Conservation (phyloP, 1,140 invertebrate genomes). For the Ectropis grisescens region DNA sequence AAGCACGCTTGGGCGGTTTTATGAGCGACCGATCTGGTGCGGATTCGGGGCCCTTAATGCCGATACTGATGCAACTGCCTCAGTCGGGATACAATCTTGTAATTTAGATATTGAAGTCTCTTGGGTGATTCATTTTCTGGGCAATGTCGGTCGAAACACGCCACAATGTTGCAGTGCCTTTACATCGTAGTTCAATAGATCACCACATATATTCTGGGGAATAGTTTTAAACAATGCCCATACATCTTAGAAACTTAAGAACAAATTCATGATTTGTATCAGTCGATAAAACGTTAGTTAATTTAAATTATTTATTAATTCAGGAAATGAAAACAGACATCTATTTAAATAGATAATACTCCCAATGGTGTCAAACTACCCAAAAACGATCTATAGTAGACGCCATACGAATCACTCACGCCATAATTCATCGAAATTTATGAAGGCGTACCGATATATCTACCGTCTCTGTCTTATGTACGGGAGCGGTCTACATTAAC, state of each 20-base stretch:
- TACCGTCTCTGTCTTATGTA: slow-evolving; percentile 53
- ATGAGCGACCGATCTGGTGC: slow-evolving; percentile 33
- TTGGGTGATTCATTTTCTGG: too few relatives aligned
- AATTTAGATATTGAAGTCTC: too few relatives aligned
- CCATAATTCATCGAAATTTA: slow-evolving; percentile 59
- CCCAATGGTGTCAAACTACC: slow-evolving; percentile 45
- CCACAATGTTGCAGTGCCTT: too few relatives aligned
- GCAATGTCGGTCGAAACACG: too few relatives aligned
- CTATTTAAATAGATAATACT: slow-evolving; percentile 49
- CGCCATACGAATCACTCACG: slow-evolving; percentile 53
- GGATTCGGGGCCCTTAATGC: slow-evolving; percentile 23
- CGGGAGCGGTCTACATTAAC: slow-evolving; percentile 49
- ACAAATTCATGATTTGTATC: too few relatives aligned
- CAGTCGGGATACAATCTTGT: too few relatives aligned
- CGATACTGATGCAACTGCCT: slow-evolving; percentile 11
- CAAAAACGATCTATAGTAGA: slow-evolving; percentile 47
- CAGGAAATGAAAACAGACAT: slow-evolving; percentile 19
- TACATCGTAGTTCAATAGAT: too few relatives aligned
- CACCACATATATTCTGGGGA: too few relatives aligned
- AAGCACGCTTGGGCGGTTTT: slow-evolving; percentile 43
- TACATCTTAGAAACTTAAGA: too few relatives aligned
- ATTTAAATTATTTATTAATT: slow-evolving; percentile 14
- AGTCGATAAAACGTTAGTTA: slow-evolving; percentile 2
- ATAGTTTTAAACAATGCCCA: too few relatives aligned
- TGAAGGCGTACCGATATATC: slow-evolving; percentile 42